Evolutionary conservation across 2,888 invertebrate species (phyloP).

Genomic region (Pyrgus malvae): DNA sequence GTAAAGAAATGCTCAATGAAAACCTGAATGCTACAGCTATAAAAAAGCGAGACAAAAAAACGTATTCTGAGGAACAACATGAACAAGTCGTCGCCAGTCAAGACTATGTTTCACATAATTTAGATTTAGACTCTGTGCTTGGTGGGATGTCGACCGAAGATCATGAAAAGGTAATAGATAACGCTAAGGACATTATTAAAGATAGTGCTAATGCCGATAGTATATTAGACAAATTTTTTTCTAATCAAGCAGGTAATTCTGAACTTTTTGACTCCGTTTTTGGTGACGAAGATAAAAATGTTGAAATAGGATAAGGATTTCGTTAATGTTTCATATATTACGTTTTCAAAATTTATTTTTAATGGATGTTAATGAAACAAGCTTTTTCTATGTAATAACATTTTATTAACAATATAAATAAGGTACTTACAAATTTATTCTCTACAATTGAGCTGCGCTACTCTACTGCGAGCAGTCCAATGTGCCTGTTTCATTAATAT

Average conservation of each 20-base stretch:
- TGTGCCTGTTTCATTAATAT: slow-evolving; percentile 59
- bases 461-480: slow-evolving; percentile 79
- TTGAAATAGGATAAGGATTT: no score
- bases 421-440: slow-evolving; percentile 77
- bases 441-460: slow-evolving; percentile 81
- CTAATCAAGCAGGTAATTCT: slow-evolving; percentile 40
- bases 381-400: slow-evolving; percentile 70
- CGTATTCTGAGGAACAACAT: no score
- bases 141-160: slow-evolving; percentile 28
- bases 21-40: no score
- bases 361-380: slow-evolving; percentile 38
- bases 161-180: slow-evolving; percentile 38
- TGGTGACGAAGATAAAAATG: no score
- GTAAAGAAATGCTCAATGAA: no score
- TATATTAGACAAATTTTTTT: slow-evolving; percentile 38
- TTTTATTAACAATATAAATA: slow-evolving; percentile 82
- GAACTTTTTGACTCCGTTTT: slow-evolving; percentile 37
- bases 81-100: no score
- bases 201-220: slow-evolving; percentile 42
- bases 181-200: slow-evolving; percentile 46
- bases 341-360: no score
- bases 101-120: no score
- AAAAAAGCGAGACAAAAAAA: no score
- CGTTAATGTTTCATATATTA: no score
- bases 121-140: neutral